A percentile compares a stretch with the other conserved stretches of the same genome.
Conservation (phyloP, 2,888 invertebrate species). For the Griposia aprilina region DNA sequence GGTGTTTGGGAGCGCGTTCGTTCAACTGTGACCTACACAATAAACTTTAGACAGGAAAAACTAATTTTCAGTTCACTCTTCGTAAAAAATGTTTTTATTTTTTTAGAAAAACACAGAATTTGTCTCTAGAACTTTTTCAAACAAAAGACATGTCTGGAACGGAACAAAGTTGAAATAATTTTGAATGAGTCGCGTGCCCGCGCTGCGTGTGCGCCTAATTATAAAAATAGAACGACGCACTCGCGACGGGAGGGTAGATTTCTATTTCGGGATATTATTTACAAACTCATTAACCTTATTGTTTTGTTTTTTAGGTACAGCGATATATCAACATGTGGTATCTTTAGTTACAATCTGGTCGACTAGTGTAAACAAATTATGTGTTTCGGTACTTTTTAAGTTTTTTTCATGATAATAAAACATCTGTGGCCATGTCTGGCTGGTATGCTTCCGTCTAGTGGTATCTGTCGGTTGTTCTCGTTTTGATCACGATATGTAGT, state of each 20-base stretch:
- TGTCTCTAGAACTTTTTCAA: background rate
- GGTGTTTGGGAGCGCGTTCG: constrained; percentile 79
- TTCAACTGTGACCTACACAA: constrained; percentile 73
- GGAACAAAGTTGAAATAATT: constrained; percentile 70
- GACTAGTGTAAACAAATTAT: constrained; percentile 31
- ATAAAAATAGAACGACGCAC: constrained; percentile 82
- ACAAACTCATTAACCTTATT: constrained; percentile 71
- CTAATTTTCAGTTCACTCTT: background rate
- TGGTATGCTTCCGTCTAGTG: background rate
- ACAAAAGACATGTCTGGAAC: constrained; percentile 67
- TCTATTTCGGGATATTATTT: constrained; percentile 82
- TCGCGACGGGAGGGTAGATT: constrained; percentile 82
- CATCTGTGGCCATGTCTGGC: constrained; percentile 12
- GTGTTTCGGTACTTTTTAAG: background rate
- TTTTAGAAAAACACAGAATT: background rate
- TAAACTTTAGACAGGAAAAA: constrained; percentile 16
- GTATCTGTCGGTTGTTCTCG: background rate
- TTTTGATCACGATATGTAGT: background rate
- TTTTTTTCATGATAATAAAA: constrained; percentile 8
- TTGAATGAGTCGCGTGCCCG: constrained; percentile 79
- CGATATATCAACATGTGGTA: constrained; percentile 32
- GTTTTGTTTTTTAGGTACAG: constrained; percentile 44
- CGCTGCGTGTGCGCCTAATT: constrained; percentile 73
- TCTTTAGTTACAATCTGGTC: constrained; percentile 32
- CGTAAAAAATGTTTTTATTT: background rate